phyloP scores from a whole-genome alignment of 2,888 invertebrate genomes.

The Coelinius sp. region DNA sequence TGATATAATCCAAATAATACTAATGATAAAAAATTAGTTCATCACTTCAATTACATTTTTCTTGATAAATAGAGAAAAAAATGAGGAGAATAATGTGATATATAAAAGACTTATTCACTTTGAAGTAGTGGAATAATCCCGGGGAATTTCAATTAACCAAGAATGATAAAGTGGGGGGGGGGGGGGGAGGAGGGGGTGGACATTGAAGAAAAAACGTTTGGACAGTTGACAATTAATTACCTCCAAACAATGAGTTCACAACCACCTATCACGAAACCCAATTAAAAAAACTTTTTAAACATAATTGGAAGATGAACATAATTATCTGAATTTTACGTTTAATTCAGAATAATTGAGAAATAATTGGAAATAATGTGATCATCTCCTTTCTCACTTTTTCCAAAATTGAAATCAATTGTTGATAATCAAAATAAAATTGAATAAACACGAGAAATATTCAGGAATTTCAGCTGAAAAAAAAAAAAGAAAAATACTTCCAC shows the following conservation, averaged over 20 bases:
- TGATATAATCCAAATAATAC: background rate
- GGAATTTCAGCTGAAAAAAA: no score
- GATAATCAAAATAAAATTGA: no score
- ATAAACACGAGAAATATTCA: no score
- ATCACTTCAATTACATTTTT: slow-evolving; percentile 12
- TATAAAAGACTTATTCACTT: slow-evolving; percentile 39
- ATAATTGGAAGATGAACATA: background rate
- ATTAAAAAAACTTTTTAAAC: background rate
- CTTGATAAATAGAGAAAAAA: background rate
- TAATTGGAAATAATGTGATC: background rate
- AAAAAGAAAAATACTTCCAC: no score
- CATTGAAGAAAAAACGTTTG: slow-evolving; percentile 36
- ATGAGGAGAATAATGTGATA: slow-evolving; percentile 12
- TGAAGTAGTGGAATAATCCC: slow-evolving; percentile 43
- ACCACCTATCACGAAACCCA: background rate
- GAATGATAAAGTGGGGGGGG: slow-evolving; percentile 8
- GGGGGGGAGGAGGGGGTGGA: slow-evolving; percentile 3
- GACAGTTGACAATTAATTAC: slow-evolving; percentile 44
- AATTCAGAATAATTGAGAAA: background rate
- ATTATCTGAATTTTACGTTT: background rate
- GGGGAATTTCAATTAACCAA: slow-evolving; percentile 45
- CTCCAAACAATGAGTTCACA: slow-evolving; percentile 36
- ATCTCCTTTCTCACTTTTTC: background rate
- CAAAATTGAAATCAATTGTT: no score
- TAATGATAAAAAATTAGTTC: background rate